Evolutionary conservation across 2,797 vertebrate species (phyloP), one percentile per base, ranked within the genome.

Genomic region (Lutjanus argentimaculatus): DNA sequence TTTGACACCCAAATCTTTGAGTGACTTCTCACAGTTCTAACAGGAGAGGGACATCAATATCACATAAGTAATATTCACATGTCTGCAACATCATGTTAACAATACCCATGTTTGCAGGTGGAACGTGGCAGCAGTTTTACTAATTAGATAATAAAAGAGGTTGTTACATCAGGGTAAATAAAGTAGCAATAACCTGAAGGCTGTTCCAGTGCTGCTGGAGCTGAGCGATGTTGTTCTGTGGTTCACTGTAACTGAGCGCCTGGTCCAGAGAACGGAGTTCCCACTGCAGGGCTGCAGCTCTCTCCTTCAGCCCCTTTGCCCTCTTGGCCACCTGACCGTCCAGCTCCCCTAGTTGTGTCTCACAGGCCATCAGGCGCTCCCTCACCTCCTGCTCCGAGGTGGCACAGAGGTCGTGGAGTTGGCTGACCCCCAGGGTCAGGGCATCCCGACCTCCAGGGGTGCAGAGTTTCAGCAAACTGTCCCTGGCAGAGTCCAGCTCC

Each of bases 131-230:
- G 30, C 21, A 45, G 21, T 15, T 75, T 19, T 40, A 45, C 43
- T 30, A 15, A 19, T 36, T 15, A 55, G 13, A 56, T 56, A 16
- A 8, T 46, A 1, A 21, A 49, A 48, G 7, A 7, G 7, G 2
- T 22, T 0, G 1, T 67, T 52, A 52, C n/a, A 46, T 57, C 14
- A 40, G 6, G 13, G 36, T 48, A 14, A 48, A 56, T 21, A 25
- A 6, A 71, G 11, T 9, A 2, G 12, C 59, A 53, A 4, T 42
- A 15, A 96, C 96, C 95, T 95, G 92, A 1, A 96, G 92, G 76
- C 91, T 91, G 81, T 87, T 64, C 95, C 95, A 96, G 88, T 92
- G 94, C 72, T 93, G 92, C n/a, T 95, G 92, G 1, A 96, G 91
- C 85, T 95, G 94, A 57, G 68, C 40, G 1, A 96, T 85, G 74